Evolutionary conservation across 30 jellyfish, hydroid and myxozoan genomes (phyloP).

Genomic region (Haliclystus octoradiatus): DNA sequence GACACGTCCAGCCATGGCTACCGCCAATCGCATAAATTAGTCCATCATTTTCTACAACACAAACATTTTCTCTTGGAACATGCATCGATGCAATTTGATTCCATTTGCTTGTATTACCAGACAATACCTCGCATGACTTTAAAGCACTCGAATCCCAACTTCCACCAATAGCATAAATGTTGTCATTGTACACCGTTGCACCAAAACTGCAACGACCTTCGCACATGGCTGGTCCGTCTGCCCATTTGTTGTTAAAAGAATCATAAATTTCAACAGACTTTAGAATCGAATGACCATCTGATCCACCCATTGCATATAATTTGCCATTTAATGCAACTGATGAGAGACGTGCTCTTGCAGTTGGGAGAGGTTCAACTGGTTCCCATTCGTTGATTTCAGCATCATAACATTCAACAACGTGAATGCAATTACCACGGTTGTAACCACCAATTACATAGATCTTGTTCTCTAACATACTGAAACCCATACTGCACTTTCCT

Average conservation of each 20-base stretch:
- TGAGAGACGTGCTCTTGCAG: constrained; percentile 45
- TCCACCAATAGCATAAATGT: constrained; percentile 49
- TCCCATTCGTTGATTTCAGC: constrained; percentile 62
- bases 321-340: constrained; percentile 25
- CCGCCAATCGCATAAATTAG: constrained; percentile 68
- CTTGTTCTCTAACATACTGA: constrained; percentile 27
- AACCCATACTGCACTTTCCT: constrained; percentile 73
- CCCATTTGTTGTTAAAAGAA: constrained; percentile 26
- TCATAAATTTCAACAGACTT: constrained; percentile 45
- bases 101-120: constrained; percentile 25
- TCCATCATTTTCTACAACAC: constrained; percentile 35
- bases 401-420: constrained; percentile 47
- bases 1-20: constrained; percentile 64
- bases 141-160: constrained; percentile 32
- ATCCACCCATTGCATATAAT: constrained; percentile 50
- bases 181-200: constrained; percentile 13
- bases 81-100: constrained; percentile 33
- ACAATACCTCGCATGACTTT: constrained; percentile 39
- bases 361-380: constrained; percentile 23
- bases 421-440: constrained; percentile 62
- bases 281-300: constrained; percentile 51
- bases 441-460: constrained; percentile 60
- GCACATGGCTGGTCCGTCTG: constrained; percentile 18
- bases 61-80: constrained; percentile 30
- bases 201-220: constrained; percentile 56